These are phyloP conservation scores for Lepisosteus oculatus DNA, from an alignment of 2,113 vertebrate genomes.

Conservation along the genomic window DNA sequence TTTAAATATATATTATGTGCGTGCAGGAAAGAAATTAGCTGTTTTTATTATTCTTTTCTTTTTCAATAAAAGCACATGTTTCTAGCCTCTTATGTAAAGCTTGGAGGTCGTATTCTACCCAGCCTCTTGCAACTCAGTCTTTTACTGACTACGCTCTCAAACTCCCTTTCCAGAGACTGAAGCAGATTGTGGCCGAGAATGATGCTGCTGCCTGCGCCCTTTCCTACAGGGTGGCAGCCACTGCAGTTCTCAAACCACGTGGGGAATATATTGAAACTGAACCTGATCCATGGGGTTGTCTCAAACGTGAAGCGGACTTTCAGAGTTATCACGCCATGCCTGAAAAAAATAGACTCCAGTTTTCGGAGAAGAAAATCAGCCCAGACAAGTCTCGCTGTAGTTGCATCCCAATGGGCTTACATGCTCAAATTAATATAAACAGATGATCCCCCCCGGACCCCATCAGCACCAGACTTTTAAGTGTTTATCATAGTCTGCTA, in stretches of 20 bases:
- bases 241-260: slow-evolving; percentile 52
- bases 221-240: slow-evolving; percentile 55
- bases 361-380: slow-evolving; percentile 55
- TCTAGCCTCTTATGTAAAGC: slow-evolving; percentile 37
- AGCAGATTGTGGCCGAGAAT: slow-evolving; percentile 55
- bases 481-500: slow-evolving; percentile 49
- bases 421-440: slow-evolving; percentile 68
- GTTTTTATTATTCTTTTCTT: slow-evolving; percentile 24
- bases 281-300: slow-evolving; percentile 58
- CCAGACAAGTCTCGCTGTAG: slow-evolving; percentile 62
- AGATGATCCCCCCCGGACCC: slow-evolving; percentile 56
- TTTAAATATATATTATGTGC: slow-evolving; percentile 45
- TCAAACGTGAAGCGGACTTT: slow-evolving; percentile 60
- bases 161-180: slow-evolving; percentile 52
- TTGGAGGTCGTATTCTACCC: slow-evolving; percentile 23
- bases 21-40: slow-evolving; percentile 15
- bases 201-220: slow-evolving; percentile 47
- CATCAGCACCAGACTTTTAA: slow-evolving; percentile 57
- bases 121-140: slow-evolving; percentile 31
- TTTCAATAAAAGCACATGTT: slow-evolving; percentile 43
- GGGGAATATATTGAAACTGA: slow-evolving; percentile 57
- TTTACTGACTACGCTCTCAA: slow-evolving; percentile 32
- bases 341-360: slow-evolving; percentile 59
- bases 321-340: slow-evolving; percentile 64
- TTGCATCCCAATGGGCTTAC: slow-evolving; percentile 62